phyloP scores from a whole-genome alignment of 2,113 vertebrate genomes.

The Ibidorhyncha struthersii region DNA sequence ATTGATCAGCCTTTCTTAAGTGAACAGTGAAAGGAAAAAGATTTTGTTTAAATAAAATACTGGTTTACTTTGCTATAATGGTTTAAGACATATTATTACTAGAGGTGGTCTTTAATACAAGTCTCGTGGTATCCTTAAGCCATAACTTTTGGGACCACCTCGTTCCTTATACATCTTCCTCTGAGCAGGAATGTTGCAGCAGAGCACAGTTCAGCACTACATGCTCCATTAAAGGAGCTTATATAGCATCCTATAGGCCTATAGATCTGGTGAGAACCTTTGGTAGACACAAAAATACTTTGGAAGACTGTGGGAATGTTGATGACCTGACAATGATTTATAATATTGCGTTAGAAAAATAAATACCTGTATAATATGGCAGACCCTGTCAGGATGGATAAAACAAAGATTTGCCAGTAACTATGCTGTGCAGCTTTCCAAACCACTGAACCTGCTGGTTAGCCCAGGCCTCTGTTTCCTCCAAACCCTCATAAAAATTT shows the following conservation, averaged over 20 bases:
- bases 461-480: neutral
- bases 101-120: neutral
- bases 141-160: neutral
- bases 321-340: constrained; percentile 21
- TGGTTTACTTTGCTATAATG: neutral
- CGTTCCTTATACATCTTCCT: neutral
- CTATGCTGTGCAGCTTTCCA: neutral
- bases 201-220: neutral
- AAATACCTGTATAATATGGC: neutral
- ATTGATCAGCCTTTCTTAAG: neutral
- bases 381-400: constrained; percentile 1
- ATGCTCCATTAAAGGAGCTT: neutral
- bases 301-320: neutral
- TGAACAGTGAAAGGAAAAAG: neutral
- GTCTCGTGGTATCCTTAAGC: neutral
- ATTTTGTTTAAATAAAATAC: neutral
- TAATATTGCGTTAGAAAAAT: constrained; percentile 9
- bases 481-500: constrained; percentile 12
- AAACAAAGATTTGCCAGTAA: constrained; percentile 9
- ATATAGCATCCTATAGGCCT: neutral
- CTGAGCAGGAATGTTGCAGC: neutral
- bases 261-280: neutral
- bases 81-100: neutral
- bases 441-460: neutral
- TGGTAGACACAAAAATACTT: neutral